Base-by-base conservation (phyloP, 2,888 invertebrate genomes). In the Caenorhabditis japonica region DNA sequence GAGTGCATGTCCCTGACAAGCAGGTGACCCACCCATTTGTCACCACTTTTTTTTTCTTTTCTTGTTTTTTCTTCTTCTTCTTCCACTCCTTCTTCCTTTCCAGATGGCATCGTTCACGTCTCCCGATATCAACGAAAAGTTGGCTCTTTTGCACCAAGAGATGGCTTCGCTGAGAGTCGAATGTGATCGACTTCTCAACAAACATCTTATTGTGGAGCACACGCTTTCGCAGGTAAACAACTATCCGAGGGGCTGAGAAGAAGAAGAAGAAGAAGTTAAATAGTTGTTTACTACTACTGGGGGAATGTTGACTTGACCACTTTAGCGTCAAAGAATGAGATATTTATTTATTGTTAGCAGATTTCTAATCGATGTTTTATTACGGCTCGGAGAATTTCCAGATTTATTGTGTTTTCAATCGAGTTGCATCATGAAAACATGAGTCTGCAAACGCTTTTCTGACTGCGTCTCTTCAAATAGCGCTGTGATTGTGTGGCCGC, bases 81-180 rank as follows among this genome's bases (percentile, higher is more conserved):
- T 30, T 30, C 30, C 30, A 7, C 10, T 10, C 5, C 7, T 30
- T 30, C 30, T 10, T 10, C 30, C 30, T 49, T 17, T 36, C 39
- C 34, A 33, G 38, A 69, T 70, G 56, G 15, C 46, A n/a, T 53
- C 64, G 47, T 64, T 64, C 58, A 52, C 73, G 17, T 73, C 74
- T 4, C 75, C 74, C 0, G 77, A 72, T 13, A 77, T 79, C 23
- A 76, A 75, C 47, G 69, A 76, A 34, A 79, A 81, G 30, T 21
- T 81, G 25, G 78, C 76, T 12, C 58, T 61, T 17, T 74, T 81
- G 5, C 81, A 81, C 53, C 60, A 89, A 73, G 90, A 91, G 81
- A 91, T 92, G 90, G 90, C 91, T 82, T 90, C 89, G 66, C 91
- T 92, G 71, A 90, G 91, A 75, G 82, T 91, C 69, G 89, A 91